Base-by-base conservation (phyloP, 1,140 invertebrate genomes). In the Aporrectodea caliginosa region DNA sequence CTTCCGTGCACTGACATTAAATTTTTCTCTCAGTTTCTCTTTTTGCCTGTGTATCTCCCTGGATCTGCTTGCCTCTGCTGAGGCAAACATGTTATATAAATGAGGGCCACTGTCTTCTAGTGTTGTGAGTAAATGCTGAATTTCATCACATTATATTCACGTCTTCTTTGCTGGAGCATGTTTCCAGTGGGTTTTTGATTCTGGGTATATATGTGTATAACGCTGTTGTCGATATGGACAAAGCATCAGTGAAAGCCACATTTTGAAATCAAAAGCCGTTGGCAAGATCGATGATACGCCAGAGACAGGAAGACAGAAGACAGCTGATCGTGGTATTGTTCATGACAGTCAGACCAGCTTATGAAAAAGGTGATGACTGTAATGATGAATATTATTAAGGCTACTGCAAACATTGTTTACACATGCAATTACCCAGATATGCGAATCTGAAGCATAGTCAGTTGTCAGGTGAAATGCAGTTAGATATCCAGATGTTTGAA, bases 1-100 rank as follows among this genome's bases (percentile, higher is more conserved):
- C 22, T 16, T 31, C 6, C 6, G 43, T 58, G 6, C 43, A 12
- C 43, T 58, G 6, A 58, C 33, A n/a, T 14, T 1, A 68, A 31
- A 2, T 58, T 78, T 75, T 14, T 35, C 69, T 22, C 73, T 27
- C 70, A 43, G 22, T 69, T 83, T 72, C 75, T 78, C 14, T 73
- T 12, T 14, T 71, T 32, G 73, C 2, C 68, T 27, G 34, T 43
- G 14, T 71, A 43, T n/a, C n/a, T n/a, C n/a, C n/a, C n/a, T n/a
- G n/a, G n/a, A n/a, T 78, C 14, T 73, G 12, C 2, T 71, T 32
- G 73, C 2, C 68, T 27, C n/a, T 43, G 14, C 43, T 35, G 16
- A n/a, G 32, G 30, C 22, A 22, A 35, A 73, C 1, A n/a, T 32
- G 12, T 72, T n/a, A 22, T 58, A 29, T 22, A n/a, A 74, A 31